phyloP scores from a whole-genome alignment of 2,113 vertebrate species.

The Stegostoma tigrinum region DNA sequence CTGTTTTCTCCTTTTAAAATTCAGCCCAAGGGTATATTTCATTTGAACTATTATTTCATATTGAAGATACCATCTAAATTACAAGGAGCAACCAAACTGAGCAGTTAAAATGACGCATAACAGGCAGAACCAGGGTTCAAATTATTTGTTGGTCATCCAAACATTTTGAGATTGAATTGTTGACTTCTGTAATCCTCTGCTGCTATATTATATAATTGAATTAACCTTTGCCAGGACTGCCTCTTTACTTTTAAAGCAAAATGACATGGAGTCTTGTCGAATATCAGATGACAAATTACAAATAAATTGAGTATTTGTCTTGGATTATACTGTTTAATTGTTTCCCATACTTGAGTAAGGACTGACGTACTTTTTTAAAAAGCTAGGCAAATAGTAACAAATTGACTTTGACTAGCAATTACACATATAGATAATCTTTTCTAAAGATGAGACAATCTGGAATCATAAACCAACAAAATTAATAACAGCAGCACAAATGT shows the following conservation, averaged over 20 bases:
- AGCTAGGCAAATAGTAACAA: background rate
- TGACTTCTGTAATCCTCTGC: background rate
- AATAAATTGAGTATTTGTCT: background rate
- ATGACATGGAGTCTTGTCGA: background rate
- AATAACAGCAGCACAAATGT: background rate
- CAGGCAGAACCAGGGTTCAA: background rate
- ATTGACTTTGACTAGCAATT: background rate
- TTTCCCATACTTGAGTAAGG: background rate
- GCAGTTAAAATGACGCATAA: background rate
- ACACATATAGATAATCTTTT: background rate
- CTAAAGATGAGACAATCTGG: background rate
- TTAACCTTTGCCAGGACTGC: background rate
- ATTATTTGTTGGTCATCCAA: background rate
- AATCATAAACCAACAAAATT: background rate
- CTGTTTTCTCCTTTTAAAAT: background rate
- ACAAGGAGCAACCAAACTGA: background rate
- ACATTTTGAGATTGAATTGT: background rate
- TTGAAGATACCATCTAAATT: background rate
- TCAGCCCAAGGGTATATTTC: background rate
- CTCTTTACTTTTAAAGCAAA: background rate
- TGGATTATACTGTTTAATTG: background rate
- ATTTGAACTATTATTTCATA: background rate
- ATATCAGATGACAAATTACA: slow-evolving; percentile 1
- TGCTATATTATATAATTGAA: background rate
- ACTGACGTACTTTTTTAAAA: background rate